These are phyloP conservation scores for Philhelius pedissequus DNA, from an alignment of 2,888 invertebrate species.

Conservation along the genomic window DNA sequence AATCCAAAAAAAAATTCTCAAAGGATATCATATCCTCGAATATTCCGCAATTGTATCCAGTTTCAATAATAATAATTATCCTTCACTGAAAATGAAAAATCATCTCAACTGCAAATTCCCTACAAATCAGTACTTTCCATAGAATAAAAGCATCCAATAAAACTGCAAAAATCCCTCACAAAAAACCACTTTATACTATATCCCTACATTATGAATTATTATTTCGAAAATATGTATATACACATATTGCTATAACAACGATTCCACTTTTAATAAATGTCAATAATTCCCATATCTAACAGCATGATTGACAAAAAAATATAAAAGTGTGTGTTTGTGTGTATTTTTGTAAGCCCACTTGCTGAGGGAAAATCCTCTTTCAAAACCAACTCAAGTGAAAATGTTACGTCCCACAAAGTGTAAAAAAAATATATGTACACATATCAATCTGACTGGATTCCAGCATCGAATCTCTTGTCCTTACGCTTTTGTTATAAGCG, in stretches of 20 bases:
- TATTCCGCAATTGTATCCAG: no score
- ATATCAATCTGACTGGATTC: background rate
- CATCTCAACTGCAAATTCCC: background rate
- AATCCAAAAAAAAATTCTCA: no score
- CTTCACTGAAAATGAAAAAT: no score
- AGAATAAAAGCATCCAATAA: background rate
- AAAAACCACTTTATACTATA: background rate
- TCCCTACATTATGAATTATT: background rate
- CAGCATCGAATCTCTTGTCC: background rate
- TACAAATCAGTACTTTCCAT: background rate
- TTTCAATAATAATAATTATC: no score
- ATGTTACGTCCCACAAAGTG: background rate
- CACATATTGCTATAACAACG: background rate
- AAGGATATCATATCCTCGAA: no score
- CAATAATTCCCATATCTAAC: background rate
- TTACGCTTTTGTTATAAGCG: background rate
- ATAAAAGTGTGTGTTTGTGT: background rate
- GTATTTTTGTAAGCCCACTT: background rate
- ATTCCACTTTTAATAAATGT: background rate
- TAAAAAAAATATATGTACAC: background rate
- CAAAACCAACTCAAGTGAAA: background rate
- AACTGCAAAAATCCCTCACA: background rate
- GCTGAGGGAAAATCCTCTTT: background rate
- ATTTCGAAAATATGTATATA: background rate
- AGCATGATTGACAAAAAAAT: background rate